Percentiles rank a stretch among this genome's conserved stretches.
These are phyloP conservation scores for Sesia apiformis DNA, from an alignment of 2,888 invertebrate genomes.

Conservation along the genomic window DNA sequence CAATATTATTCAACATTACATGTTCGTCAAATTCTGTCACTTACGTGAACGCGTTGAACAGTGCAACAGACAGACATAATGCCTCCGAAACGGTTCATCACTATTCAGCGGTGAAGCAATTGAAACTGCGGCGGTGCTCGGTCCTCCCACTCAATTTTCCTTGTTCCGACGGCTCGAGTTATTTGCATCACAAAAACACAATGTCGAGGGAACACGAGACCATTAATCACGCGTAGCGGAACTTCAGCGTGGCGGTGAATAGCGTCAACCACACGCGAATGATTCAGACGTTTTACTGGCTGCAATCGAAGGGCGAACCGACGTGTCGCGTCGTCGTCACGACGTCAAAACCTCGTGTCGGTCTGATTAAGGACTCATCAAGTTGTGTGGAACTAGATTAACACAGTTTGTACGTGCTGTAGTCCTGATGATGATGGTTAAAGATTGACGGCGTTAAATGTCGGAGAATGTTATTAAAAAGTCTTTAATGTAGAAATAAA, in stretches of 20 bases:
- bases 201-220: slow-evolving; percentile 67
- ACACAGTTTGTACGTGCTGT: neutral
- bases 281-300: slow-evolving; percentile 54
- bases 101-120: slow-evolving; percentile 69
- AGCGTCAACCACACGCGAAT: slow-evolving; percentile 64
- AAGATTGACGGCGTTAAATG: too few relatives aligned
- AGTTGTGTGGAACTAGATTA: neutral
- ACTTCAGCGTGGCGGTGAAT: slow-evolving; percentile 56
- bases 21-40: slow-evolving; percentile 19
- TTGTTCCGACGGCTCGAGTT: slow-evolving; percentile 70
- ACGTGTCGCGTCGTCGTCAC: slow-evolving; percentile 1
- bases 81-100: slow-evolving; percentile 63
- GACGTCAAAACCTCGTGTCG: slow-evolving; percentile 7
- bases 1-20: too few relatives aligned
- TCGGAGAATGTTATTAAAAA: too few relatives aligned
- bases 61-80: slow-evolving; percentile 48
- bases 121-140: slow-evolving; percentile 67
- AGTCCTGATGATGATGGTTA: too few relatives aligned
- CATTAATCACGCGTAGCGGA: slow-evolving; percentile 68
- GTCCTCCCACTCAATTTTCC: slow-evolving; percentile 70
- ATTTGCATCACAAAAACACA: slow-evolving; percentile 75
- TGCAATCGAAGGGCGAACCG: slow-evolving; percentile 38
- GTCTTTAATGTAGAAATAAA: too few relatives aligned
- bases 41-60: slow-evolving; percentile 34
- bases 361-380: slow-evolving; percentile 9